Evolutionary conservation across 2,797 vertebrate genomes (phyloP), one percentile per base, ranked within the genome.

Genomic region (Neosilurus mollespiculum): DNA sequence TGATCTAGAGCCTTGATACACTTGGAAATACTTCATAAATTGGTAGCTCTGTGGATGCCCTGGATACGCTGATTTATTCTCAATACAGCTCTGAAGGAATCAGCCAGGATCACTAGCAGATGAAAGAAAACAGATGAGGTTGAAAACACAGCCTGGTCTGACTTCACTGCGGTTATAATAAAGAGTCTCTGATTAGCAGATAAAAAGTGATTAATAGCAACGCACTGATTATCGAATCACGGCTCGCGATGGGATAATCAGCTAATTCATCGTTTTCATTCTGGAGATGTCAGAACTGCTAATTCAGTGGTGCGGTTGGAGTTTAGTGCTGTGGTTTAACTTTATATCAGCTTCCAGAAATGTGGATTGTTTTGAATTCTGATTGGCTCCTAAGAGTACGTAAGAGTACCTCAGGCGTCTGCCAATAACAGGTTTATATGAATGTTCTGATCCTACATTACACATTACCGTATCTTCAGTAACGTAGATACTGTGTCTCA

Each of bases 141-240:
- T 92, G 92, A 92, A 86, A 90, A 87, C 86, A 26, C 16, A 80
- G 67, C 90, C 72, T 37, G 54, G 62, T 37, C 78, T 84, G 72
- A 77, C 83, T 82, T 82, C 77, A 82, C 76, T 85, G 66, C 80
- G 84, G 88, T 87, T 87, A 85, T 79, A 88, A 91, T 90, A 87
- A 90, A 82, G 81, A 88, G 90, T 89, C 88, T 71, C 87, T 90
- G 92, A 94, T 93, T 90, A 89, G 87, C 82, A 87, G 92, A 93
- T 93, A 92, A 86, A 86, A 90, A 80, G 86, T 94, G 92, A 94
- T 94, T 92, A 93, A 93, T 93, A 89, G 92, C 90, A 12, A n/a
- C 84, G 71, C 61, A 43, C 88, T 93, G 93, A 93, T 94, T 89
- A 92, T 88, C 89, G 87, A 92, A 92, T 93, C 90, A 90, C 83